phyloP scores from a whole-genome alignment of 2,113 vertebrate genomes.

The Grammomys dolichurus region DNA sequence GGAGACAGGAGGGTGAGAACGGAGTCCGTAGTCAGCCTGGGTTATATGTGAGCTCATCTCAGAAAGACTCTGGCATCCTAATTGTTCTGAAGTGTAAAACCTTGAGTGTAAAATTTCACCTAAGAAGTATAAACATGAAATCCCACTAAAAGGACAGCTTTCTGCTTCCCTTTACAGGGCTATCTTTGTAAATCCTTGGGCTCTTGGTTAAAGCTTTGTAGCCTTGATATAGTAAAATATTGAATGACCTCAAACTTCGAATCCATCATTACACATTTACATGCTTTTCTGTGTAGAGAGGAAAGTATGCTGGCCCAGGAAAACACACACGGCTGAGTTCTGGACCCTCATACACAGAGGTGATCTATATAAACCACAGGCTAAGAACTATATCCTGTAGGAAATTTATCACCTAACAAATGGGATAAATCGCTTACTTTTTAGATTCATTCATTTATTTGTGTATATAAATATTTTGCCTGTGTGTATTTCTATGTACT shows the following conservation, averaged over 20 bases:
- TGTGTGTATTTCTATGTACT: not conserved
- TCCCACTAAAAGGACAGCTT: not conserved
- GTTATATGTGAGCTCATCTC: not conserved
- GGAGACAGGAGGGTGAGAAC: not conserved
- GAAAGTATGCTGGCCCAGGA: not conserved
- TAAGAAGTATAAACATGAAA: not conserved
- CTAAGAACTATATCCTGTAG: not conserved
- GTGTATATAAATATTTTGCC: not conserved
- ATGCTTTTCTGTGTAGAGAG: not conserved
- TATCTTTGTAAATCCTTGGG: not conserved
- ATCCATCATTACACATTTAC: not conserved
- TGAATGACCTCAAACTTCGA: not conserved
- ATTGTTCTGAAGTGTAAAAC: not conserved
- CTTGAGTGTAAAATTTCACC: constrained; percentile 18
- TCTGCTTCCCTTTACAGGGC: not conserved
- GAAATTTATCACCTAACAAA: not conserved
- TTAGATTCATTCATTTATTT: not conserved
- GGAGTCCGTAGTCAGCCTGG: not conserved
- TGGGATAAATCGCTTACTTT: not conserved
- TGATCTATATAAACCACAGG: not conserved
- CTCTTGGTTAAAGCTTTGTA: not conserved
- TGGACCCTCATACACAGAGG: not conserved
- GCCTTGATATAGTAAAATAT: not conserved
- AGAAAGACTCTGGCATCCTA: not conserved
- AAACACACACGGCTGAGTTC: not conserved